A percentile compares a stretch with the other conserved stretches of the same genome.
Conservation (phyloP, 2,888 invertebrate species). For the Tenthredo mesomela region DNA sequence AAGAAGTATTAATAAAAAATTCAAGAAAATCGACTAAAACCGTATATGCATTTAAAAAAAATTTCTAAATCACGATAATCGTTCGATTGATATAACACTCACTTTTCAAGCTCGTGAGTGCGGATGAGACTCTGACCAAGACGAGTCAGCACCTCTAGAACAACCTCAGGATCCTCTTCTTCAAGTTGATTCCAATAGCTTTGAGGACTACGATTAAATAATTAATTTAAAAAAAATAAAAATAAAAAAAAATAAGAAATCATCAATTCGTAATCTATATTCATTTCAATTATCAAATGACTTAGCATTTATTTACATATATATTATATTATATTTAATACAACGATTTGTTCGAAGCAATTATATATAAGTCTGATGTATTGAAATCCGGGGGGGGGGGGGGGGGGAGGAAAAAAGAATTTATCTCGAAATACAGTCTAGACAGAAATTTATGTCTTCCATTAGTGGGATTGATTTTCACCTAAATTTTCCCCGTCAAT, state of each 20-base stretch:
- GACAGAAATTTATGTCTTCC: constrained; percentile 23
- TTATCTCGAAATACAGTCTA: neutral
- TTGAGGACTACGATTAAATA: constrained; percentile 58
- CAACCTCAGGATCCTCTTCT: constrained; percentile 89
- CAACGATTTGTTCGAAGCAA: neutral
- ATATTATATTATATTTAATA: too few relatives aligned
- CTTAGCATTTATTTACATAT: too few relatives aligned
- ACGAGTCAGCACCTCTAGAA: constrained; percentile 85
- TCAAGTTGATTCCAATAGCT: constrained; percentile 74
- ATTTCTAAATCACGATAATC: neutral
- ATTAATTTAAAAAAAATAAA: too few relatives aligned
- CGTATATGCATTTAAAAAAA: neutral
- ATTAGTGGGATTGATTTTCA: constrained; percentile 20
- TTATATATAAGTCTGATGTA: neutral
- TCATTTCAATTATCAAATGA: neutral
- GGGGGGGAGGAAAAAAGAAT: constrained; percentile 7
- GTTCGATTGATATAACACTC: constrained; percentile 74
- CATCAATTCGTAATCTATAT: neutral
- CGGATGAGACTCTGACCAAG: constrained; percentile 88
- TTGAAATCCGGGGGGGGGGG: neutral
- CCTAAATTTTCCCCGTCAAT: neutral
- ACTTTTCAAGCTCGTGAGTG: constrained; percentile 90
- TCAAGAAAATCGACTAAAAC: constrained; percentile 26
- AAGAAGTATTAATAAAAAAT: constrained; percentile 51
- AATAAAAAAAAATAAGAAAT: neutral